A percentile compares a stretch with the other conserved stretches of the same genome.
Evolutionary conservation across 2,113 vertebrate genomes (phyloP).

Genomic region (Calcarius ornatus): DNA sequence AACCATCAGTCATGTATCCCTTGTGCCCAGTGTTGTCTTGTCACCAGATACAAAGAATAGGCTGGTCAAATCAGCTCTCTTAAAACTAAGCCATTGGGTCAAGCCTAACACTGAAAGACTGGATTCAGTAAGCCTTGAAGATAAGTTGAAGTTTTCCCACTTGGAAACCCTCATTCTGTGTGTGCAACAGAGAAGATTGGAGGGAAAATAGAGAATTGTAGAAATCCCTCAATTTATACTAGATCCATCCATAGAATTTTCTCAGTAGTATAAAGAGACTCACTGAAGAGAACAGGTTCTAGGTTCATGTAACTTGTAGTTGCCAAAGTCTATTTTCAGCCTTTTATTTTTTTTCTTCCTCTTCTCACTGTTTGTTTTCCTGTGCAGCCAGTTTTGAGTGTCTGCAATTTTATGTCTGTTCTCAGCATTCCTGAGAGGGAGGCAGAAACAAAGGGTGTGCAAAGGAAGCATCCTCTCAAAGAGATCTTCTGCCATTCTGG

Average conservation of each 20-base stretch:
- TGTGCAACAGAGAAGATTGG: background rate
- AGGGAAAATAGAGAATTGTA: background rate
- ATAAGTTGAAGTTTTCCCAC: background rate
- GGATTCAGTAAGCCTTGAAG: background rate
- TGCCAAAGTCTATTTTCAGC: background rate
- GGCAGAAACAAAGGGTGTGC: background rate
- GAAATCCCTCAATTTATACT: background rate
- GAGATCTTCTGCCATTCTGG: background rate
- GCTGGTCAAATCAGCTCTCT: slow-evolving; percentile 10
- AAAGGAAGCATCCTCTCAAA: background rate
- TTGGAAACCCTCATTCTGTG: background rate
- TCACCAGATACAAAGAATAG: background rate
- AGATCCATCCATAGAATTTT: background rate
- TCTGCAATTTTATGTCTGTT: background rate
- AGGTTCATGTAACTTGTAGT: background rate
- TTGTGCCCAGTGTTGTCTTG: slow-evolving; percentile 12
- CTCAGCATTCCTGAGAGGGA: background rate
- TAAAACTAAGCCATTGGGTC: background rate
- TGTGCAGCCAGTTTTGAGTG: background rate
- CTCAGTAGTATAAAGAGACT: background rate
- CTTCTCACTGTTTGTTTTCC: background rate
- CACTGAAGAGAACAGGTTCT: background rate
- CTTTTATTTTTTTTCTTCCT: background rate
- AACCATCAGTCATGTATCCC: slow-evolving; percentile 39
- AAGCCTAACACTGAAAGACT: background rate